Conservation (phyloP, 2,797 vertebrate species). For the Nyctalus aviator region DNA sequence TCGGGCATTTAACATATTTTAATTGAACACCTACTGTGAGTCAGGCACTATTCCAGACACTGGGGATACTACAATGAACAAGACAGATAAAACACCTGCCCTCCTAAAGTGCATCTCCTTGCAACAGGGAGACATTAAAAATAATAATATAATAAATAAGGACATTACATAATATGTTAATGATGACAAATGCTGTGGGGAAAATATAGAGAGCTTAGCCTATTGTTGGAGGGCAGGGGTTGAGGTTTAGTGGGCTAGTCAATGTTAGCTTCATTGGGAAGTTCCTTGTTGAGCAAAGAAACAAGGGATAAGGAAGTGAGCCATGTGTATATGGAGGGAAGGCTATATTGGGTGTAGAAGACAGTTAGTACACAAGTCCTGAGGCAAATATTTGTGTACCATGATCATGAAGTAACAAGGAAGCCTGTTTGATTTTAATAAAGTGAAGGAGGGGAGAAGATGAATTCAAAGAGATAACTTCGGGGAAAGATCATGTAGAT, state of each 20-base stretch:
- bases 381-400: not conserved
- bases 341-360: not conserved
- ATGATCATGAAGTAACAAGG: not conserved
- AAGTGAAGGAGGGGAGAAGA: not conserved
- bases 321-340: not conserved
- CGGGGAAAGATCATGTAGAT: not conserved
- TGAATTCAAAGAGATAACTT: not conserved
- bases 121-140: not conserved
- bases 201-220: not conserved
- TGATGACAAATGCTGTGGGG: not conserved
- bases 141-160: not conserved
- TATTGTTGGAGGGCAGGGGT: not conserved
- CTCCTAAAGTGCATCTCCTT: not conserved
- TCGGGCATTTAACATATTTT: not conserved
- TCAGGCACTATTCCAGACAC: not conserved
- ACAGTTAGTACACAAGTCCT: not conserved
- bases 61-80: not conserved
- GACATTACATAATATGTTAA: not conserved
- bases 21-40: slow-evolving; percentile 5
- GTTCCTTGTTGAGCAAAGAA: not conserved
- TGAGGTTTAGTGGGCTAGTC: not conserved
- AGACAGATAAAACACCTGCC: not conserved
- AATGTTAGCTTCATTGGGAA: not conserved
- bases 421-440: not conserved
- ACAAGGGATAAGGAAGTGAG: not conserved